Conservation (phyloP, 2,888 invertebrate species). For the Nephrotoma appendiculata region DNA sequence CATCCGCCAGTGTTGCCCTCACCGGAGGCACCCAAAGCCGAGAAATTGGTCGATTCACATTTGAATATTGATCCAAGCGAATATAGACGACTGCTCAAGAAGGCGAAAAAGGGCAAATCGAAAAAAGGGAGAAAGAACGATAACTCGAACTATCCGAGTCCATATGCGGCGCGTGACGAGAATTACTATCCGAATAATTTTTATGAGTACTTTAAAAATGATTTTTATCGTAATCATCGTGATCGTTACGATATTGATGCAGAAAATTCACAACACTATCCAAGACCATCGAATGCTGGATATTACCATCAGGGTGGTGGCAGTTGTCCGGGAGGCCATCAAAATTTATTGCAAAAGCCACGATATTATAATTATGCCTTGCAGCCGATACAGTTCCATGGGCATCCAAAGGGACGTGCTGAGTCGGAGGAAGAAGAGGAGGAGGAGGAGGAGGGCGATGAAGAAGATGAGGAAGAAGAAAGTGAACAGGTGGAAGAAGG, state of each 20-base stretch:
- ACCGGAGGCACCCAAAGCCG: not conserved
- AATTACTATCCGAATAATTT: not conserved
- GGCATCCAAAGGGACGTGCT: not conserved
- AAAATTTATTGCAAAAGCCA: not conserved
- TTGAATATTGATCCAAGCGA: not conserved
- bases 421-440: not conserved
- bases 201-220: not conserved
- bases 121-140: not conserved
- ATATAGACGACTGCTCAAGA: not conserved
- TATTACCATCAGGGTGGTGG: not conserved
- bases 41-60: not conserved
- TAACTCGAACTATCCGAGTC: not conserved
- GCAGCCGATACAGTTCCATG: not conserved
- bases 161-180: not conserved
- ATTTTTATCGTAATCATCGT: not conserved
- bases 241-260: not conserved
- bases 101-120: not conserved
- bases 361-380: not conserved
- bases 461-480: conserved; percentile 6
- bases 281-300: not conserved
- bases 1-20: not conserved
- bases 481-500: conserved; percentile 1
- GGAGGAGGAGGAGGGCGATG: not conserved
- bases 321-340: not conserved
- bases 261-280: not conserved